Conservation (phyloP, 2,888 invertebrate species). For the Aelia acuminata region DNA sequence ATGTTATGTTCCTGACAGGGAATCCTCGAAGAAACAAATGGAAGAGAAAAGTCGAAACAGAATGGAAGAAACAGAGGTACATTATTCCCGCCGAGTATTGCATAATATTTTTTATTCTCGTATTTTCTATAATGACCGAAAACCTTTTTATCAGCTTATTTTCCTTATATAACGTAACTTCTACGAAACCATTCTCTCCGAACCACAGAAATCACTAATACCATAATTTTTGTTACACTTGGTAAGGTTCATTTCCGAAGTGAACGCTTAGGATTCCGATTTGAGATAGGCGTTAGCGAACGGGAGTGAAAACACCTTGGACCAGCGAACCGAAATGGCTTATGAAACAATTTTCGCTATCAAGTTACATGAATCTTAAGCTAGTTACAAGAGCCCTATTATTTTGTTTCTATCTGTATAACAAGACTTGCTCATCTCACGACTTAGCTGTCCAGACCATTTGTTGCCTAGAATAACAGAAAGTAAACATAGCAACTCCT, state of each 20-base stretch:
- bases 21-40: background rate
- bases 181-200: background rate
- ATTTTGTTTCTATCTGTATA: background rate
- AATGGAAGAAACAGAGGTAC: background rate
- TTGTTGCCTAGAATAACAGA: too few species aligned
- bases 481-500: too few species aligned
- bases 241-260: background rate
- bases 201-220: background rate
- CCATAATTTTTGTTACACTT: background rate
- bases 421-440: background rate
- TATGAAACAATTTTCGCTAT: background rate
- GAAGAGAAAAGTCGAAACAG: background rate
- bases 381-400: background rate
- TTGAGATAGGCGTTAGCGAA: background rate
- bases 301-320: background rate
- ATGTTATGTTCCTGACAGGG: too few species aligned
- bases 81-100: background rate
- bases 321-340: conserved; percentile 8
- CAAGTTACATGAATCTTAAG: background rate
- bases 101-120: background rate
- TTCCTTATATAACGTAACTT: background rate
- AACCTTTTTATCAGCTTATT: background rate
- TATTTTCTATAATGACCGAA: background rate
- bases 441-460: too few species aligned
- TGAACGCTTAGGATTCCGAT: background rate